Base-by-base conservation (phyloP, 2,797 vertebrate species). In the Aplochiton taeniatus region DNA sequence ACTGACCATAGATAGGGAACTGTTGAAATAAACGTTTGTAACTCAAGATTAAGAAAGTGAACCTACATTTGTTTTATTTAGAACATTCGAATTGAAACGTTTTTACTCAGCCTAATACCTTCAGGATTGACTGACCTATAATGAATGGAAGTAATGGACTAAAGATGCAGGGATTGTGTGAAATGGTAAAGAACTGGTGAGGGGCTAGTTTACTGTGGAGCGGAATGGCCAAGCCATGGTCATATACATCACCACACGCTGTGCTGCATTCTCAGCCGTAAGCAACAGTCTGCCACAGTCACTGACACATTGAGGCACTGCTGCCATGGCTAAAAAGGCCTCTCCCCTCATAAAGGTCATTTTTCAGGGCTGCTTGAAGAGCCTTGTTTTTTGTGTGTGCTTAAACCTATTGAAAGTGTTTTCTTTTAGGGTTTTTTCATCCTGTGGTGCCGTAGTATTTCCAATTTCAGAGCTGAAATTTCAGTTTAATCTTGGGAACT, bases 331-430 rank as follows among this genome's bases (percentile, higher is more conserved):
- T 84, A 80, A 83, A 87, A 83, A 83, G 80, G 76, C 72, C 77
- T 67, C 73, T 66, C 67, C 70, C 63, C 72, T 72, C 72, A 63
- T 82, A 82, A 86, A 89, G 85, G 84, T 87, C 82, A 82, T 65
- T 62, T n/a, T 73, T 76, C 48, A 69, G 81, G 71, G 77, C 72
- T 70, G 76, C 51, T 61, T 78, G 75, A 76, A 76, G 70, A 81
- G 70, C 73, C 76, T 73, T 1, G 12, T 66, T 74, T 88, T 87
- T 90, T 85, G 88, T 84, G 87, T 84, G 87, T 68, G 66, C n/a
- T n/a, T n/a, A n/a, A n/a, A n/a, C n/a, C n/a, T n/a, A n/a, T n/a
- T n/a, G n/a, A n/a, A n/a, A n/a, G n/a, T n/a, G n/a, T n/a, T n/a
- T n/a, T n/a, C n/a, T n/a, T n/a, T n/a, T n/a, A n/a, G n/a, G n/a